These are phyloP conservation scores for Hirudinaria manillensis DNA, from an alignment of 2,888 invertebrate genomes.

Conservation along the genomic window DNA sequence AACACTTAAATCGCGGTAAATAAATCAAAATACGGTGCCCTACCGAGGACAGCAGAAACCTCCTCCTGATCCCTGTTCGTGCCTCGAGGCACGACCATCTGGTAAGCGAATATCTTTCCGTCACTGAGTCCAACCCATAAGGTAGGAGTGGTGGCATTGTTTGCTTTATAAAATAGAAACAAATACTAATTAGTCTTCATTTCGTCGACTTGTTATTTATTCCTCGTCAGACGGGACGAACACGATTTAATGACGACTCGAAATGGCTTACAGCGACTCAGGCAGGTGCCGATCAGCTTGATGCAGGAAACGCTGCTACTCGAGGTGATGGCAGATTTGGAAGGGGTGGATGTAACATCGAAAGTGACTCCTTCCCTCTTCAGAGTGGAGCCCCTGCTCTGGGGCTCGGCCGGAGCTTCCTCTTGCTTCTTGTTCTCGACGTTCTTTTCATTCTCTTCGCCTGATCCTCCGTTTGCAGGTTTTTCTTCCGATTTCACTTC, in stretches of 20 bases:
- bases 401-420: constrained; percentile 66
- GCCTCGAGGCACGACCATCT: constrained; percentile 67
- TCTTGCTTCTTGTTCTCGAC: constrained; percentile 12
- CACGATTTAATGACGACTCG: not conserved
- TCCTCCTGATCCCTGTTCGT: constrained; percentile 70
- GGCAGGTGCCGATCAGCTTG: constrained; percentile 1
- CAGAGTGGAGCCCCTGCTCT: constrained; percentile 63
- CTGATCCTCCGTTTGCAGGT: constrained; percentile 6
- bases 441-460: constrained; percentile 11
- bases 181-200: no score
- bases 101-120: constrained; percentile 88
- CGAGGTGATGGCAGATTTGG: constrained; percentile 47
- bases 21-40: not conserved
- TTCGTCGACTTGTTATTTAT: no score
- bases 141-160: constrained; percentile 60
- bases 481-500: constrained; percentile 1
- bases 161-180: not conserved
- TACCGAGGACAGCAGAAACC: constrained; percentile 52
- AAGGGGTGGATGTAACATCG: constrained; percentile 70
- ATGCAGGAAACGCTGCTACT: constrained; percentile 21
- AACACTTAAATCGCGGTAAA: not conserved
- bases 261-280: constrained; percentile 12
- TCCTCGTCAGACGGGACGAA: not conserved
- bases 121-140: constrained; percentile 95
- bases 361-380: constrained; percentile 64